Evolutionary conservation across 64 coral and sea anemone genomes (phyloP).

Genomic region (Exaiptasia diaphana): DNA sequence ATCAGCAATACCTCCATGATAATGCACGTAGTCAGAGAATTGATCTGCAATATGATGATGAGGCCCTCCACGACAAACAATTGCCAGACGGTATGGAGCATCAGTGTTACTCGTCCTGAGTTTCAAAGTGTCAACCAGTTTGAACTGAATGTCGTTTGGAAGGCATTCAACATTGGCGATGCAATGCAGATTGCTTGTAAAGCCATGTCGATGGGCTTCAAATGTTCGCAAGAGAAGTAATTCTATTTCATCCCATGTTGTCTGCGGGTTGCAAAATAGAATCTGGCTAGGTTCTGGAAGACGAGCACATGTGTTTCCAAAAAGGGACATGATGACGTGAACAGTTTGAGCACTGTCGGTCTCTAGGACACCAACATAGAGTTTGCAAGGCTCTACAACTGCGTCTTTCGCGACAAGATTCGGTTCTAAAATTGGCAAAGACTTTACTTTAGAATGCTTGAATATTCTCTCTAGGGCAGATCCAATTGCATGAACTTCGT

Average conservation of each 20-base stretch:
- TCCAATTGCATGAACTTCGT: slow-evolving; percentile 51
- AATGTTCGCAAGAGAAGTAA: slow-evolving; percentile 72
- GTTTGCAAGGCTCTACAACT: slow-evolving; percentile 65
- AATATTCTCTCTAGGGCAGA: slow-evolving; percentile 49
- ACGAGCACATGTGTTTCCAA: slow-evolving; percentile 47
- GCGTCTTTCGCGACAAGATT: not conserved
- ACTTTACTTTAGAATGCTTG: not conserved
- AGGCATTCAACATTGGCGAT: slow-evolving; percentile 86
- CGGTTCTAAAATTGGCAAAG: not conserved
- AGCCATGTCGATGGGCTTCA: slow-evolving; percentile 17
- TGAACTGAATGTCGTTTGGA: slow-evolving; percentile 83
- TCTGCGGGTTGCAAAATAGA: slow-evolving; percentile 77
- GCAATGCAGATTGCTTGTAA: slow-evolving; percentile 56
- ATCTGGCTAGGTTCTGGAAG: slow-evolving; percentile 77
- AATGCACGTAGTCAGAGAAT: slow-evolving; percentile 55
- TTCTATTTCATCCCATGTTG: slow-evolving; percentile 80
- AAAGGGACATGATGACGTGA: slow-evolving; percentile 78
- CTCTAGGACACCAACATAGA: slow-evolving; percentile 82
- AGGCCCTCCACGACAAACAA: slow-evolving; percentile 81
- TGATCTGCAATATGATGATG: slow-evolving; percentile 91
- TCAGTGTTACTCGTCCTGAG: not conserved
- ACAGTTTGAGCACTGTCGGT: slow-evolving; percentile 63
- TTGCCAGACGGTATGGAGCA: slow-evolving; percentile 42
- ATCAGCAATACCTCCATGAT: slow-evolving; percentile 75
- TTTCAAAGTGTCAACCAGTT: slow-evolving; percentile 67